These are phyloP conservation scores for Diplosoma virens DNA, from an alignment of 23 tunicate species.

Conservation along the genomic window DNA sequence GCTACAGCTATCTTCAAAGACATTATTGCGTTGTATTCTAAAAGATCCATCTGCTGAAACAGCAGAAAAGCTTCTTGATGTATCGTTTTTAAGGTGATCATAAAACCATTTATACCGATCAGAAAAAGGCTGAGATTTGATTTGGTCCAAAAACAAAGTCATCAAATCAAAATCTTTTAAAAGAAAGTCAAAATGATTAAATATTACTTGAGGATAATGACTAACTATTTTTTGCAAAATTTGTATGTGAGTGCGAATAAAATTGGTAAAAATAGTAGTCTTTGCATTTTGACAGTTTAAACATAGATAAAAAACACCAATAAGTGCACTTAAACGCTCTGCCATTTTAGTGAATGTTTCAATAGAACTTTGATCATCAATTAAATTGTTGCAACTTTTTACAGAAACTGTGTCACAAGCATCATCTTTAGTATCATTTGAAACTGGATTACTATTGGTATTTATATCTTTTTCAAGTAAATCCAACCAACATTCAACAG, in stretches of 20 bases:
- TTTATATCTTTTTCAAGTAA: slow-evolving; percentile 36
- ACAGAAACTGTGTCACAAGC: neutral
- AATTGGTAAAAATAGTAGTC: neutral
- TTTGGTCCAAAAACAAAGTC: slow-evolving; percentile 38
- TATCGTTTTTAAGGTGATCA: slow-evolving; percentile 30
- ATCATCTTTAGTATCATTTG: slow-evolving; percentile 10
- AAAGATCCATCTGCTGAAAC: neutral
- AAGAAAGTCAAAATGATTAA: slow-evolving; percentile 79
- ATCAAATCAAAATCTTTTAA: slow-evolving; percentile 37
- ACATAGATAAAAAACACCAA: slow-evolving; percentile 52
- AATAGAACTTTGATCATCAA: neutral
- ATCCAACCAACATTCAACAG: slow-evolving; percentile 66
- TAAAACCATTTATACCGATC: slow-evolving; percentile 90
- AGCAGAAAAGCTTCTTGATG: neutral
- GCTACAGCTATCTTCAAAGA: slow-evolving; percentile 82
- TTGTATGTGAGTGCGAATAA: neutral
- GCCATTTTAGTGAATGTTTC: slow-evolving; percentile 30
- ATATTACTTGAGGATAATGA: slow-evolving; percentile 7
- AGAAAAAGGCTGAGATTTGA: slow-evolving; percentile 54
- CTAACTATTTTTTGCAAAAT: neutral
- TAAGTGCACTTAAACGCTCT: slow-evolving; percentile 55
- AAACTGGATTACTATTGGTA: neutral
- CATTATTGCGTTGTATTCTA: slow-evolving; percentile 46
- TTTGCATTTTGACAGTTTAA: slow-evolving; percentile 8
- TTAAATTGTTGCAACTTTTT: neutral